Conservation (phyloP, 2,888 invertebrate species). For the Nomada goodeniana region DNA sequence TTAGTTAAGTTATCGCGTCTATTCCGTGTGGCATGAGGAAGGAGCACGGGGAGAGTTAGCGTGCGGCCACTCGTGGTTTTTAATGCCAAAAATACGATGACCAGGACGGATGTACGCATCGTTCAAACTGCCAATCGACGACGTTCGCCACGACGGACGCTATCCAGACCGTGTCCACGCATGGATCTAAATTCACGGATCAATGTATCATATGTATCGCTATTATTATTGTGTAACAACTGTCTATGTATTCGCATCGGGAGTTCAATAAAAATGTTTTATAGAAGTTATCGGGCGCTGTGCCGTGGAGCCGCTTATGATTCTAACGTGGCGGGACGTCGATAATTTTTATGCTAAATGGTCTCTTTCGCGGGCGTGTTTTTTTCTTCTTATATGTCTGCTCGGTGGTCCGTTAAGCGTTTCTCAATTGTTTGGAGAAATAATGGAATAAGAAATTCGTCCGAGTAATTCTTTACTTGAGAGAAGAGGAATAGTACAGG, state of each 20-base stretch:
- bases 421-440: no score
- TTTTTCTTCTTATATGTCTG: background rate
- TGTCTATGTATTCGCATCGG: slow-evolving; percentile 61
- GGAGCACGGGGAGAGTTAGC: background rate
- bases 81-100: slow-evolving; percentile 66
- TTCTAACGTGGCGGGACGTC: background rate
- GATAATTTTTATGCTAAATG: background rate
- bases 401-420: background rate
- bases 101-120: slow-evolving; percentile 6
- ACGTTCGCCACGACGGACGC: slow-evolving; percentile 24
- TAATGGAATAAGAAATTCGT: no score
- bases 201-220: slow-evolving; percentile 64
- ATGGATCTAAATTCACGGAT: slow-evolving; percentile 62
- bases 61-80: slow-evolving; percentile 17
- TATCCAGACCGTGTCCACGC: slow-evolving; percentile 17
- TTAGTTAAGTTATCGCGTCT: slow-evolving; percentile 62
- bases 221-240: slow-evolving; percentile 53
- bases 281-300: slow-evolving; percentile 49
- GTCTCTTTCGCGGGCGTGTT: background rate
- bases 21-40: slow-evolving; percentile 17
- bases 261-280: slow-evolving; percentile 65
- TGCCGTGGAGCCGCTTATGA: background rate
- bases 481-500: no score
- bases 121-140: slow-evolving; percentile 61
- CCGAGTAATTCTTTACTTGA: no score